These are phyloP conservation scores for Lutjanus campechanus DNA, from an alignment of 2,797 vertebrate genomes.

Conservation along the genomic window DNA sequence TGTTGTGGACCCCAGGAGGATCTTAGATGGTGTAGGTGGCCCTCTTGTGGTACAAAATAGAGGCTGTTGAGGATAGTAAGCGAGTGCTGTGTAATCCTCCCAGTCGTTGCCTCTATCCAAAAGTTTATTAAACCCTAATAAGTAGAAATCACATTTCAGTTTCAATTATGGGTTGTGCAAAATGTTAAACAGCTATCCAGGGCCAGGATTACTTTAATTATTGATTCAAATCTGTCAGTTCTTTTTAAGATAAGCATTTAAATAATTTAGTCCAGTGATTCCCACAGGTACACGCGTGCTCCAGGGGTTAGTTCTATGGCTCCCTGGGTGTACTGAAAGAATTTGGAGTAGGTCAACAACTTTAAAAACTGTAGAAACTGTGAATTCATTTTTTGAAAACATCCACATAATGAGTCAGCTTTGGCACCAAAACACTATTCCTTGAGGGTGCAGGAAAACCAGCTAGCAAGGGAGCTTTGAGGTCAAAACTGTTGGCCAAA, in stretches of 20 bases:
- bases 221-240: neutral
- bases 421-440: neutral
- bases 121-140: neutral
- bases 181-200: neutral
- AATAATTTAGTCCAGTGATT: neutral
- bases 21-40: constrained; percentile 75
- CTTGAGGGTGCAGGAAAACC: neutral
- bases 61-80: constrained; percentile 8
- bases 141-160: neutral
- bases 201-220: neutral
- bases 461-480: neutral
- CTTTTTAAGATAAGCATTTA: neutral
- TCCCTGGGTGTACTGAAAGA: neutral
- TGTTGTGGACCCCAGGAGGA: constrained; percentile 68
- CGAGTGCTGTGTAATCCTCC: neutral
- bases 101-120: neutral
- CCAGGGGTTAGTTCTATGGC: neutral
- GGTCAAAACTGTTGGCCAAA: neutral
- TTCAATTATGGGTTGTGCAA: neutral
- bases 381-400: neutral
- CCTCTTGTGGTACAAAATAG: constrained; percentile 78
- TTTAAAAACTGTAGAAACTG: neutral
- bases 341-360: neutral
- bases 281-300: neutral
- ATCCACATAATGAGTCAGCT: neutral